Evolutionary conservation across 2,797 vertebrate genomes (phyloP).

Genomic region (Dendrocincla tyrannina): DNA sequence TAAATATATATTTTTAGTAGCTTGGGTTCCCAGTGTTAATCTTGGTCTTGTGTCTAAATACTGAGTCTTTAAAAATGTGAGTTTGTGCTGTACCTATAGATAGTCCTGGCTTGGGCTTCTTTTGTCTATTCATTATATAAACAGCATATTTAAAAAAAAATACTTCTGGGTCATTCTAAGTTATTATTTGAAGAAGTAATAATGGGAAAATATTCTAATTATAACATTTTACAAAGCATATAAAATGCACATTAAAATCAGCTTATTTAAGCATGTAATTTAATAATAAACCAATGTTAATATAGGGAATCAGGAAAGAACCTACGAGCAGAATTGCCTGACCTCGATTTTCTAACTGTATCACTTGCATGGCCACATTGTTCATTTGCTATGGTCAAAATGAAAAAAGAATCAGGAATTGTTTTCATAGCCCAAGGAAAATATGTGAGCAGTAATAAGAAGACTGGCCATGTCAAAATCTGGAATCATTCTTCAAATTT

Average conservation of each 20-base stretch:
- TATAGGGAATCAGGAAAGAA: background rate
- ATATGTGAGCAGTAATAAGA: slow-evolving; percentile 71
- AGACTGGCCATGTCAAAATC: slow-evolving; percentile 73
- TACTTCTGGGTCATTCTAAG: background rate
- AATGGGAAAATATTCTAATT: background rate
- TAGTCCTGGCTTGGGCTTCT: background rate
- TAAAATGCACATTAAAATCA: background rate
- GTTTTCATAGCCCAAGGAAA: slow-evolving; percentile 72
- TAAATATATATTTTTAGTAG: background rate
- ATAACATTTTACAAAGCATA: background rate
- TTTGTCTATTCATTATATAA: background rate
- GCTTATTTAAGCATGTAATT: background rate
- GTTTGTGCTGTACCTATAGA: background rate
- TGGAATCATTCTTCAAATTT: slow-evolving; percentile 78
- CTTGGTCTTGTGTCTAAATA: background rate
- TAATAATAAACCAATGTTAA: background rate
- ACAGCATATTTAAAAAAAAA: background rate
- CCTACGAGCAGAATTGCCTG: background rate
- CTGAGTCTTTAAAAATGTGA: background rate
- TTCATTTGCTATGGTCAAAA: slow-evolving; percentile 56
- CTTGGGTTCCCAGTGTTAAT: background rate
- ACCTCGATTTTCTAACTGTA: slow-evolving; percentile 28
- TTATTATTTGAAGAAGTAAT: background rate
- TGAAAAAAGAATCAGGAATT: slow-evolving; percentile 46
- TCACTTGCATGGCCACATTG: slow-evolving; percentile 7